Evolutionary conservation across 2,888 invertebrate species (phyloP), one percentile per base, ranked within the genome.

Genomic region (Lagria hirta): DNA sequence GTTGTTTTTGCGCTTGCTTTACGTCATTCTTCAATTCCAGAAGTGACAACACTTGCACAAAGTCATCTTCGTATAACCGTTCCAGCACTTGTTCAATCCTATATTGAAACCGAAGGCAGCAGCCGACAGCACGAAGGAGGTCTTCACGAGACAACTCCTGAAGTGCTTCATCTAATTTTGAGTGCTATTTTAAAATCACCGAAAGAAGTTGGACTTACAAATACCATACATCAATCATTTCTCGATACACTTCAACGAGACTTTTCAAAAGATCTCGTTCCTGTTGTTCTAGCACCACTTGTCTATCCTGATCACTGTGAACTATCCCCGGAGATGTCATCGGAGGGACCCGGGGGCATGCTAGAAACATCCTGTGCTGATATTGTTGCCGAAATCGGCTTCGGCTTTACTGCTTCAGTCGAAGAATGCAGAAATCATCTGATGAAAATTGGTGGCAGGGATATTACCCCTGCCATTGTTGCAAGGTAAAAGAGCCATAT

Each of bases 401-500:
- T 91, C 73, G 78, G 83, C 55, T 94, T 95, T 69, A 96, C 95
- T 40, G 74, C 83, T 36, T 83, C 84, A 12, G 77, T 91, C 27
- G 94, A 95, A 64, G 91, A 90, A 69, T 95, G 94, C 68, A 85
- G 93, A 58, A 84, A 81, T 65, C 85, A 86, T 62, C 76, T 98
- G 69, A 75, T 86, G 51, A 89, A 90, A 62, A 80, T 93, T 56
- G 86, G 86, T 13, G 83, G 83, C 8, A 78, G 88, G 48, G 93
- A 90, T 74, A 80, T 96, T 21, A 84, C 88, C 8, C 82, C 96
- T 3, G 76, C 83, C 45, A 45, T 88, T 60, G 87, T 95, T 29
- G 93, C 97, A 8, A n/a, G n/a, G n/a, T n/a, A n/a, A n/a, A n/a
- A n/a, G n/a, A n/a, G n/a, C n/a, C n/a, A n/a, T n/a, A n/a, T n/a